Base-by-base conservation (phyloP, 2,797 vertebrate genomes). In the Chiroxiphia lanceolata region DNA sequence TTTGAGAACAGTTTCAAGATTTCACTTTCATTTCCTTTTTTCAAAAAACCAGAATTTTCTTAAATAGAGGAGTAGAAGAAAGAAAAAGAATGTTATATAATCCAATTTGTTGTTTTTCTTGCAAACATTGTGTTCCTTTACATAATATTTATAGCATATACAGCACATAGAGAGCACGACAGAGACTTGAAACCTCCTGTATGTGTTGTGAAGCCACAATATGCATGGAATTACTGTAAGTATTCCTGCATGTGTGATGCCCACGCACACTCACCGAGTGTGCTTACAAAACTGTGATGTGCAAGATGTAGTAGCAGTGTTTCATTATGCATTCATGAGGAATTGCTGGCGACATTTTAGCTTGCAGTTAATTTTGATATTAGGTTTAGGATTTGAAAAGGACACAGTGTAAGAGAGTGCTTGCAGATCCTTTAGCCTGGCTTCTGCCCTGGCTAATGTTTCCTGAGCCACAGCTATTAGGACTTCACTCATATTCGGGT, bases 191-290 rank as follows among this genome's bases (percentile, higher is more conserved):
- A 42, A 26, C 29, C 38, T 34, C 51, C 78, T 34, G 7, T 44
- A 3, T 6, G 17, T 53, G 34, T 47, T 47, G 45, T 77, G n/a
- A 82, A 92, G 64, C 22, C 38, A 1, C 40, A 2, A 0, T 16
- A 3, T 4, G 0, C 12, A 0, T 3, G 5, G 83, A 64, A 69
- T 82, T 88, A 5, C 2, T 68, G 27, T 23, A 19, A 64, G 69
- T 67, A 21, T 79, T 68, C n/a, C 51, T 74, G 4, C 0, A 1
- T 5, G 6, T 36, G 57, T 34, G 80, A 22, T 61, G 40, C 31
- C 57, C 0, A 0, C 57, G 11, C 47, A 7, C 6, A 34, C 31
- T 85, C 0, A 0, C 18, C 0, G 15, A 6, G 8, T 36, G 48
- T 33, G 56, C 84, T 72, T 57, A 40, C 78, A 33, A 26, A 86